These are phyloP conservation scores for Leptinotarsa haldemani DNA, from an alignment of 2,888 invertebrate species.

Conservation along the genomic window DNA sequence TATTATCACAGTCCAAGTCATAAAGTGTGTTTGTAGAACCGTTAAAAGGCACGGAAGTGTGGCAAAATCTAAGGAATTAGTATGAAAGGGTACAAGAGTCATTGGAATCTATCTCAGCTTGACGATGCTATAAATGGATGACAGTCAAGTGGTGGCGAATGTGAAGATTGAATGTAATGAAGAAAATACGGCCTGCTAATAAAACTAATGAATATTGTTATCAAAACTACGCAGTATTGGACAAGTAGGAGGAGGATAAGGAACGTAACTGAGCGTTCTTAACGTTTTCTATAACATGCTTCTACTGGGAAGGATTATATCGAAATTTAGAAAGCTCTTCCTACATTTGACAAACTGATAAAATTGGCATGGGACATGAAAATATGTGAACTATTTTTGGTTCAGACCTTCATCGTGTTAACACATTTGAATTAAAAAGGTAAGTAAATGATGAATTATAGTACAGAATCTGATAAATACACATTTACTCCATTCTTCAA, in stretches of 20 bases:
- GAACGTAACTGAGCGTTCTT: neutral
- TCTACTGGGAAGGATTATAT: too few species aligned
- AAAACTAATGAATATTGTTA: neutral
- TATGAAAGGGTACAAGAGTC: neutral
- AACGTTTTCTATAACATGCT: too few species aligned
- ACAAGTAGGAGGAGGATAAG: neutral
- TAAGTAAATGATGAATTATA: too few species aligned
- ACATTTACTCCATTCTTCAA: too few species aligned
- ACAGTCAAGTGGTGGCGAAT: neutral
- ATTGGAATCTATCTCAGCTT: neutral
- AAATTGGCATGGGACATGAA: too few species aligned
- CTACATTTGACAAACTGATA: too few species aligned
- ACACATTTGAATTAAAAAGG: too few species aligned
- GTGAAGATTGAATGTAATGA: neutral
- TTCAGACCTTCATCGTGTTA: too few species aligned
- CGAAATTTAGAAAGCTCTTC: too few species aligned
- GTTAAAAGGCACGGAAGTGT: neutral
- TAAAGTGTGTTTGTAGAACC: constrained; percentile 1
- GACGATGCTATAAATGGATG: neutral
- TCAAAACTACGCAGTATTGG: neutral
- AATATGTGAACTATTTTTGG: too few species aligned
- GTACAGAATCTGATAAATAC: too few species aligned
- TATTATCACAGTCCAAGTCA: constrained; percentile 1
- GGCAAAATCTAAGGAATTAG: neutral
- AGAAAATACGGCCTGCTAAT: neutral